Conservation (phyloP, 2,113 vertebrate species). For the Campylorhamphus procurvoides region DNA sequence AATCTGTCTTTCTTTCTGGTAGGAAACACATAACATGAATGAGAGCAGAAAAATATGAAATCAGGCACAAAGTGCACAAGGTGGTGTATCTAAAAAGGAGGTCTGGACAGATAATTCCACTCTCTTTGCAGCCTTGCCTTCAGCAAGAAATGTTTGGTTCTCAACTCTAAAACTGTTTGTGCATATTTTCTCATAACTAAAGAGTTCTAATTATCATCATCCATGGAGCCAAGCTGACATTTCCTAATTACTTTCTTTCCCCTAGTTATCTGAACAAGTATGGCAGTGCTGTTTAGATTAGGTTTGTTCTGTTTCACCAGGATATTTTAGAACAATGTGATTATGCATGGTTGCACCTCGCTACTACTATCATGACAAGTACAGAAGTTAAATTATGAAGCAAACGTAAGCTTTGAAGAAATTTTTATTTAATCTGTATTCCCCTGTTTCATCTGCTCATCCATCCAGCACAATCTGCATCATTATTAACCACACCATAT, state of each 20-base stretch:
- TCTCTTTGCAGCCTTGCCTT: not conserved
- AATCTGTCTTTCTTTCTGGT: not conserved
- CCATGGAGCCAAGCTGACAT: not conserved
- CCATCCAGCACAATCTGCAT: conserved; percentile 85
- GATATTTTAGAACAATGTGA: conserved; percentile 74
- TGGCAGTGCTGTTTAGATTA: conserved; percentile 44
- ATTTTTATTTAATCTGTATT: conserved; percentile 86
- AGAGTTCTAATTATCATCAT: not conserved
- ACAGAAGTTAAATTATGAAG: conserved; percentile 86
- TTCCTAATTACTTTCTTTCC: conserved; percentile 21
- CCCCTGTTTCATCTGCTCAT: conserved; percentile 84
- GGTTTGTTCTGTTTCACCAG: conserved; percentile 55
- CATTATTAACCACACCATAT: conserved; percentile 84
- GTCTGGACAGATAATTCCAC: not conserved
- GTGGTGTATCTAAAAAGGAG: not conserved
- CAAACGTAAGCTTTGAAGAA: conserved; percentile 83
- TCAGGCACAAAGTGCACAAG: not conserved
- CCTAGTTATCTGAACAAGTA: conserved; percentile 28
- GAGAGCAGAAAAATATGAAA: not conserved
- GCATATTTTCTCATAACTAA: not conserved
- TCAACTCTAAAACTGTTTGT: not conserved
- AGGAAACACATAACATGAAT: not conserved
- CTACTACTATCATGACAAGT: conserved; percentile 74
- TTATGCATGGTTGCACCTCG: conserved; percentile 69
- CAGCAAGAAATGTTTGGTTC: not conserved